A percentile compares a stretch with the other conserved stretches of the same genome.
Conservation (phyloP, 2,113 vertebrate species). For the Vidua chalybeata region DNA sequence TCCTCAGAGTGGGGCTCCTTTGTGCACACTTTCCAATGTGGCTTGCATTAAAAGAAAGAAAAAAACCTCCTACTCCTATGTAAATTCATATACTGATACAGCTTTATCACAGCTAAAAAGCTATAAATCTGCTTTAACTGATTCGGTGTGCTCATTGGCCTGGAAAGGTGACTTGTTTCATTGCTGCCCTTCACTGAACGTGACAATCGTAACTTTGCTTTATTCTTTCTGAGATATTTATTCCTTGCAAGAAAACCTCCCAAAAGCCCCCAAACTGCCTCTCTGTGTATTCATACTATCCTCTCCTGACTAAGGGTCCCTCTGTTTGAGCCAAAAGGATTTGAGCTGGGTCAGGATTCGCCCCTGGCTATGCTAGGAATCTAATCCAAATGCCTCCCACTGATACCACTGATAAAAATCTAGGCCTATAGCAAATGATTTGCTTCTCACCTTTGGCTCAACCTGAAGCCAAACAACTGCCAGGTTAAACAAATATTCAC, state of each 20-base stretch:
- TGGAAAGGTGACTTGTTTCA: conserved; percentile 23
- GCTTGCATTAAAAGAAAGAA: conserved; percentile 66
- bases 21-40: conserved; percentile 66
- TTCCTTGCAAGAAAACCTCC: neutral
- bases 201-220: neutral
- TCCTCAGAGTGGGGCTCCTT: conserved; percentile 53
- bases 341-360: conserved; percentile 42
- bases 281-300: conserved; percentile 3
- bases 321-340: neutral
- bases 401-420: neutral
- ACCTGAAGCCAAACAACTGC: conserved; percentile 61
- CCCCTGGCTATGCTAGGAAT: neutral
- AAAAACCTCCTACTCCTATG: neutral
- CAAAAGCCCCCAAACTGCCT: neutral
- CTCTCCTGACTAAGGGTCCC: neutral
- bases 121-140: conserved; percentile 47
- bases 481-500: conserved; percentile 70
- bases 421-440: conserved; percentile 34
- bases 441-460: conserved; percentile 70
- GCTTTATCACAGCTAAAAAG: conserved; percentile 62
- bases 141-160: conserved; percentile 35
- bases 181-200: neutral
- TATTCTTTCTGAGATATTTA: neutral
- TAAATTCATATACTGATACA: conserved; percentile 55
- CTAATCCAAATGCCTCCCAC: conserved; percentile 45